Conservation (phyloP, 2,113 vertebrate species). For the Marmota flaviventris region DNA sequence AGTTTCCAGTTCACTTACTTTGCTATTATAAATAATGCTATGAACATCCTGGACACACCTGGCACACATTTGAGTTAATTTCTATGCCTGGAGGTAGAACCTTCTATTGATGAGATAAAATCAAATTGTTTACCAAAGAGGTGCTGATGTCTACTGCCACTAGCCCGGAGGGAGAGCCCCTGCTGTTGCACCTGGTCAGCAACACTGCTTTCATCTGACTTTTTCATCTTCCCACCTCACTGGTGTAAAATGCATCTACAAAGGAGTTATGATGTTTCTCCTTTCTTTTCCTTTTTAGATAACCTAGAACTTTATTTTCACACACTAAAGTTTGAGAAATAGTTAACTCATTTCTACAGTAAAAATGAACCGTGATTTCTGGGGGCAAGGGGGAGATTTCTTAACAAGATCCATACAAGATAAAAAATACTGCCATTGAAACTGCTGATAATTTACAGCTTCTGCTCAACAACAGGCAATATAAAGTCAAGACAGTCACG, state of each 20-base stretch:
- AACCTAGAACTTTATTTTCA: neutral
- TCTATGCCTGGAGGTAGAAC: neutral
- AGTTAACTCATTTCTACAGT: neutral
- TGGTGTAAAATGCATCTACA: neutral
- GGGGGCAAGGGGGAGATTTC: neutral
- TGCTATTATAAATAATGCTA: neutral
- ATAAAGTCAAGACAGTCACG: neutral
- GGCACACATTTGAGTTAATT: neutral
- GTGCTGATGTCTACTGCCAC: neutral
- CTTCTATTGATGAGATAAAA: conserved; percentile 45
- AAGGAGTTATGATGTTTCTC: neutral
- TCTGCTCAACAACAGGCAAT: neutral
- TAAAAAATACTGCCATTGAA: neutral
- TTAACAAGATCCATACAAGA: neutral
- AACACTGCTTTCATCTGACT: neutral
- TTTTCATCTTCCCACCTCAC: neutral
- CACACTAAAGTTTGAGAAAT: neutral
- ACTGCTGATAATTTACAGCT: neutral
- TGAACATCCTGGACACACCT: neutral
- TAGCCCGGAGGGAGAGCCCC: neutral
- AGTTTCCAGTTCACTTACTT: neutral
- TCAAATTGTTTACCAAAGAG: neutral
- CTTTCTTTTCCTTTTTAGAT: conserved; percentile 13
- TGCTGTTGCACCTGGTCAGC: neutral
- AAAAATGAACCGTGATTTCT: conserved; percentile 43